phyloP scores from a whole-genome alignment of 2,888 invertebrate species.

The Volucella zonaria region DNA sequence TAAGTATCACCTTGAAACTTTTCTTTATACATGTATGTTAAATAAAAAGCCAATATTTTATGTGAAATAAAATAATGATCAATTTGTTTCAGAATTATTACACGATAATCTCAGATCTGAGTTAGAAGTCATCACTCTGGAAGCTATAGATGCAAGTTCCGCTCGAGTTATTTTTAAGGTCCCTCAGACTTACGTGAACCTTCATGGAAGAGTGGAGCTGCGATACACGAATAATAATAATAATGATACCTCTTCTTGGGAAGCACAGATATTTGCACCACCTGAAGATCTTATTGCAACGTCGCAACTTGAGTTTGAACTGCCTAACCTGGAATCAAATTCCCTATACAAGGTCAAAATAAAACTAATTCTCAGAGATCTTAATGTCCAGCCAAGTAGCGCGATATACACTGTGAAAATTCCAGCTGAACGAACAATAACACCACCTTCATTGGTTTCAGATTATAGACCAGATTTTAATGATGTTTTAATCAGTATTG shows the following conservation, averaged over 20 bases:
- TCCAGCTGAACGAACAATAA: conserved; percentile 83
- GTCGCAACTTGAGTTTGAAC: conserved; percentile 92
- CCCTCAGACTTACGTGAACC: conserved; percentile 91
- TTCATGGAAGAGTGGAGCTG: conserved; percentile 93
- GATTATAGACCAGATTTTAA: conserved; percentile 82
- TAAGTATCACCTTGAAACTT: neutral
- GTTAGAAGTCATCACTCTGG: conserved; percentile 85
- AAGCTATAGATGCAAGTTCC: conserved; percentile 90
- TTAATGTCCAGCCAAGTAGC: conserved; percentile 91
- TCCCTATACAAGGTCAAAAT: conserved; percentile 93
- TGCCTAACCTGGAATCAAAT: conserved; percentile 89
- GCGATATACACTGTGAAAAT: conserved; percentile 90
- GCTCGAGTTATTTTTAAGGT: conserved; percentile 92
- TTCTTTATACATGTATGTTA: too few species aligned
- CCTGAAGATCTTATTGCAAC: conserved; percentile 93
- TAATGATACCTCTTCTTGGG: conserved; percentile 89
- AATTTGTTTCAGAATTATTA: conserved; percentile 25
- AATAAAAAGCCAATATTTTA: neutral
- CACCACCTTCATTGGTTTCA: conserved; percentile 81
- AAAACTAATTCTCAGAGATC: conserved; percentile 89
- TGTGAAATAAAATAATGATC: neutral
- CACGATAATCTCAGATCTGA: conserved; percentile 79
- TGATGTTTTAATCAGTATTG: conserved; percentile 83
- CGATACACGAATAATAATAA: conserved; percentile 91
- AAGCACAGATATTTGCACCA: conserved; percentile 93